These are phyloP conservation scores for Agrotis exclamationis DNA, from an alignment of 2,888 invertebrate species.

Conservation along the genomic window DNA sequence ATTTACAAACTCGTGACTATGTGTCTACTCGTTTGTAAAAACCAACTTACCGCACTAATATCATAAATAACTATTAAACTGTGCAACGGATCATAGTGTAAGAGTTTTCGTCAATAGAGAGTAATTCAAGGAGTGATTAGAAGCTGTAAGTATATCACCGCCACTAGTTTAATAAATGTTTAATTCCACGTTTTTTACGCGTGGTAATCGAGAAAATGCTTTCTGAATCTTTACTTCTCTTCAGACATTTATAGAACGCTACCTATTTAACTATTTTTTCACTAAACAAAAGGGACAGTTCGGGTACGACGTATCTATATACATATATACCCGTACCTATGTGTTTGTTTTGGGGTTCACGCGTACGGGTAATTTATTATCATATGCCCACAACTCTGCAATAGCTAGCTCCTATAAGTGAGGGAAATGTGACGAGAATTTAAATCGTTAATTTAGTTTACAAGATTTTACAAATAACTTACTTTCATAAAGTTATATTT, in stretches of 20 bases:
- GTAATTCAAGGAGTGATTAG: too few species aligned
- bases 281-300: not conserved
- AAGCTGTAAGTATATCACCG: too few species aligned
- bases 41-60: too few species aligned
- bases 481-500: not conserved
- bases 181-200: not conserved
- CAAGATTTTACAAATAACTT: not conserved
- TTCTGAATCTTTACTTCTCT: not conserved
- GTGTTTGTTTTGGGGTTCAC: slow-evolving; percentile 30
- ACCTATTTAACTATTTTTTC: not conserved
- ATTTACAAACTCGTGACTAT: too few species aligned
- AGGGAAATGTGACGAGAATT: slow-evolving; percentile 4
- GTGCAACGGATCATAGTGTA: too few species aligned
- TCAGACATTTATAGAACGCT: slow-evolving; percentile 8
- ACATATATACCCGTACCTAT: not conserved
- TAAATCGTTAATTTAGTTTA: not conserved
- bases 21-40: too few species aligned
- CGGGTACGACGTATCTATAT: not conserved
- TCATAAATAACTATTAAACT: too few species aligned
- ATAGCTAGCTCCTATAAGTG: not conserved
- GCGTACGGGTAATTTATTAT: slow-evolving; percentile 41
- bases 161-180: too few species aligned
- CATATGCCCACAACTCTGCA: slow-evolving; percentile 24
- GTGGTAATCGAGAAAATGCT: not conserved
- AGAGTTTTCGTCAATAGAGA: too few species aligned